phyloP scores from a whole-genome alignment of 2,113 vertebrate genomes.

The Sorex araneus region DNA sequence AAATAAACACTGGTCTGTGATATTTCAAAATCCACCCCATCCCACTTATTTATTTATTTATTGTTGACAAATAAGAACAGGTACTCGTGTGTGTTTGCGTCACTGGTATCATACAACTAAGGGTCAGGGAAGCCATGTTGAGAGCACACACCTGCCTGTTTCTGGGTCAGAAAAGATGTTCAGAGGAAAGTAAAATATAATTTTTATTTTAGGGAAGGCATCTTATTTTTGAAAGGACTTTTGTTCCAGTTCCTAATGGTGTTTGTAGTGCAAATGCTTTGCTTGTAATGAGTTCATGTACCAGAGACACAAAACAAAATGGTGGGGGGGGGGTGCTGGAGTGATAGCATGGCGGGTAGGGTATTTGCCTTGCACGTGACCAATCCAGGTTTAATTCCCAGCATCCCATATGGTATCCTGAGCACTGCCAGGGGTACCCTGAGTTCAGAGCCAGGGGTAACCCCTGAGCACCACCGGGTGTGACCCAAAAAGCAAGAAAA shows the following conservation, averaged over 20 bases:
- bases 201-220: constrained; percentile 8
- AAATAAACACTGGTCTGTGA: background rate
- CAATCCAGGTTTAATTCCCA: too few relatives aligned
- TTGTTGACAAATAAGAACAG: background rate
- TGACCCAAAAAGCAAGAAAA: too few relatives aligned
- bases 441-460: too few relatives aligned
- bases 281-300: constrained; percentile 10
- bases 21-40: background rate
- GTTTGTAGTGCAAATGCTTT: background rate
- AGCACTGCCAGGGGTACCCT: too few relatives aligned
- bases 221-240: background rate
- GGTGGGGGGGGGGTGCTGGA: too few relatives aligned
- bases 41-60: background rate
- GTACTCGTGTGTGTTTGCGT: background rate
- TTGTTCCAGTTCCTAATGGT: constrained; percentile 49
- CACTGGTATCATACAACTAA: background rate
- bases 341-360: too few relatives aligned
- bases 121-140: too few relatives aligned
- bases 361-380: too few relatives aligned
- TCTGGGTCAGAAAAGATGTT: background rate
- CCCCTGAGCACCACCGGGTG: too few relatives aligned
- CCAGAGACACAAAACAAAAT: constrained; percentile 56
- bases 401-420: too few relatives aligned
- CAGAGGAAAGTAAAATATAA: background rate
- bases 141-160: background rate